Evolutionary conservation across 37 sponge, comb jelly and placozoan species (phyloP), one percentile per base, ranked within the genome.

Genomic region (Chondrilla cf. caribensis): DNA sequence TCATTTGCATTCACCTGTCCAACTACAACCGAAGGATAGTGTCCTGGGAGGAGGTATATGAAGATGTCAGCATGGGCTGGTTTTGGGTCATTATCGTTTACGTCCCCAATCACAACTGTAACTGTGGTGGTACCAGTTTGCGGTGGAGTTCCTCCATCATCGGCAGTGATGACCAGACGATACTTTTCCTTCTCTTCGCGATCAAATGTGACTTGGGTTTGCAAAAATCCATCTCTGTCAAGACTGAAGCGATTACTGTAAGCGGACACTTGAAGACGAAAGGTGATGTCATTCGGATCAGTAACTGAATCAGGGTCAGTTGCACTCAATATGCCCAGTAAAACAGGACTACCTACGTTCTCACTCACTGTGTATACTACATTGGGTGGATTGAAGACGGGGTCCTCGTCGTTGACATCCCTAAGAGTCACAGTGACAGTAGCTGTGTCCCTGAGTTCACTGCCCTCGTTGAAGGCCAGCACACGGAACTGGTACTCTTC

Each of bases 381-480:
- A 32, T 77, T 86, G 22, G 67, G 33, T 0, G 60, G 81, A 8
- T 25, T 5, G 65, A 93, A 89, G 17, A 9, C 41, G 2, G 93
- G 93, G 1, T 82, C 67, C n/a, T 82, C 86, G 43, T 93, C 90
- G 71, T 92, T 92, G n/a, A 87, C 83, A 47, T 89, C 81, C 24
- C 39, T 68, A 2, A 88, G 21, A 2, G 60, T 77, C 55, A 93
- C 79, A 3, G 0, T 67, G n/a, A 93, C 84, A 15, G 0, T 42
- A n/a, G 77, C 51, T 1, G 76, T 71, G 36, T 73, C 76, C 22
- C 29, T 29, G 18, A 62, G 64, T 9, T n/a, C 31, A 11, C 3
- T 19, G 0, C 31, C 38, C 0, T 68, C 38, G 24, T 59, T 70
- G 3, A 38, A 26, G 7, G 80, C 65, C 43, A 79, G 36, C n/a